Base-by-base conservation (phyloP, 2,113 vertebrate genomes). In the Sander lucioperca region DNA sequence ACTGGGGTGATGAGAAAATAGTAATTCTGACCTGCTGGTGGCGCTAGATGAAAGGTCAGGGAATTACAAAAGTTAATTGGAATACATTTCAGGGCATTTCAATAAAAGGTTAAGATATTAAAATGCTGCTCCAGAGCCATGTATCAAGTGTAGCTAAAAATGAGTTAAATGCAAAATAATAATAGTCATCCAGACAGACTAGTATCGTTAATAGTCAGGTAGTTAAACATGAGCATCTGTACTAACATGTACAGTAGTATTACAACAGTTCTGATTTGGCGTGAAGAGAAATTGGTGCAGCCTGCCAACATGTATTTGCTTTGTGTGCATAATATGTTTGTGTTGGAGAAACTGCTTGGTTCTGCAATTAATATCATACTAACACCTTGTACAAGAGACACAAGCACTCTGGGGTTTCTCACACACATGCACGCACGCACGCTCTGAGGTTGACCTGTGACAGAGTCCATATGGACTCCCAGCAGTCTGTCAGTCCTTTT, bases 401-500 rank as follows among this genome's bases (percentile, higher is more conserved):
- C 68, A 36, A 43, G 15, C 48, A 58, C 76, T 64, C 57, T 14
- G 15, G 76, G 80, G 74, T 58, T 71, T 33, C n/a, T 33, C 50
- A 47, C 57, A 48, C 36, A 48, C n/a, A 57, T 43, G 50, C 64
- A 81, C 39, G 43, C 47, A 85, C 12, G 74, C 27, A 70, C 45
- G 30, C 66, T 61, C 66, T 47, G 79, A 87, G 71, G 53, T 80
- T 86, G 89, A 93, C 91, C 91, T 88, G 75, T 89, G 85, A 88
- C 83, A 76, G 77, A 58, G 75, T 82, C 91, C 91, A 93, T 85
- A 93, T 90, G 91, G 87, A 88, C 66, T 80, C 85, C 57, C 87
- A 89, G 89, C 80, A 84, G 87, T 88, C 76, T 57, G 69, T 73
- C 80, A 65, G 83, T 74, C 68, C 87, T 63, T n/a, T 62, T 84